Conservation (phyloP, 2,888 invertebrate genomes). For the Pyrgus malvae region DNA sequence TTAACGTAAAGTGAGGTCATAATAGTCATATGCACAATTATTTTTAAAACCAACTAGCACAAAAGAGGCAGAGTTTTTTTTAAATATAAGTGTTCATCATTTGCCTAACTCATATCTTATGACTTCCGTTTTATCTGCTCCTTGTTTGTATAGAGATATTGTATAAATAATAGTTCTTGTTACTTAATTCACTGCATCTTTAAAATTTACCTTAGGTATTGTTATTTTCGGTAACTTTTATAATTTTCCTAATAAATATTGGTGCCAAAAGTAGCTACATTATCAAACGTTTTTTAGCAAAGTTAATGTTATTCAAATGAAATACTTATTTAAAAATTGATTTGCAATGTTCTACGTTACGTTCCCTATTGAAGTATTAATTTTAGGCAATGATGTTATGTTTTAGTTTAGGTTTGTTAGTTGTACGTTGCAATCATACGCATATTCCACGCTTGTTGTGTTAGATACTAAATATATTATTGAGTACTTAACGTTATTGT, state of each 20-base stretch:
- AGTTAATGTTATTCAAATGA: slow-evolving; percentile 11
- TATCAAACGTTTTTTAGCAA: neutral
- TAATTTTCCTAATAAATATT: no score
- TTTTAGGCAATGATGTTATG: neutral
- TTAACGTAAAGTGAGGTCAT: no score
- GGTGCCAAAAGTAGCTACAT: neutral
- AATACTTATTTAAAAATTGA: neutral
- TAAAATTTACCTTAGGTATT: no score
- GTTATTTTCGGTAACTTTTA: no score
- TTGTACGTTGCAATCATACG: slow-evolving; percentile 14
- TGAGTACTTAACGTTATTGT: slow-evolving; percentile 1
- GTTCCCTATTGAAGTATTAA: slow-evolving; percentile 13
- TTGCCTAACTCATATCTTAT: no score
- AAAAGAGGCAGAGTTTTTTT: no score
- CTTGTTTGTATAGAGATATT: no score
- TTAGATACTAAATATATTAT: slow-evolving; percentile 13
- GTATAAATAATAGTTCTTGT: no score
- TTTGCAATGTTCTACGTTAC: slow-evolving; percentile 8
- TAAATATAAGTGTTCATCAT: no score
- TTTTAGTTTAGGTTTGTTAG: slow-evolving; percentile 8
- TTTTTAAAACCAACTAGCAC: no score
- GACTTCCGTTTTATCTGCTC: no score
- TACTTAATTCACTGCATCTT: neutral
- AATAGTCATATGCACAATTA: no score
- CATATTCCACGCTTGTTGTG: slow-evolving; percentile 24